A percentile compares a stretch with the other conserved stretches of the same genome.
Evolutionary conservation across 1,140 invertebrate genomes (phyloP).

Genomic region (Rhyacophila brunnea): DNA sequence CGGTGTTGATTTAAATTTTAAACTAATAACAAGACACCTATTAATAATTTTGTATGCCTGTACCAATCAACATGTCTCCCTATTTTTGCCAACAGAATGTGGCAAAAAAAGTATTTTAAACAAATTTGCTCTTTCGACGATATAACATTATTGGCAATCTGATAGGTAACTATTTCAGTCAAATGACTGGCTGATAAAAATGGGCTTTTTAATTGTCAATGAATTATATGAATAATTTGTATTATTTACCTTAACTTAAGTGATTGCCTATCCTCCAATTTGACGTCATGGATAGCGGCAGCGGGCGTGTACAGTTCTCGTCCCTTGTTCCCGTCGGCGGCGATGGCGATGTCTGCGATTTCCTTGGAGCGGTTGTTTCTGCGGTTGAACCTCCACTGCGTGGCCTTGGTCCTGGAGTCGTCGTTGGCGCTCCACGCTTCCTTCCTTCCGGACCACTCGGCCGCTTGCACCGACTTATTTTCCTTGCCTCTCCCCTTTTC

Average conservation of each 20-base stretch:
- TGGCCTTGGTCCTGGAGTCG: slow-evolving; percentile 61
- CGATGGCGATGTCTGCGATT: slow-evolving; percentile 19
- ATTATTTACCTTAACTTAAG: slow-evolving; percentile 45
- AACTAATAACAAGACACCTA: too few species aligned
- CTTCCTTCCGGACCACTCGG: slow-evolving; percentile 66
- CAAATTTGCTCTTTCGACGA: too few species aligned
- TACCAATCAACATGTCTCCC: too few species aligned
- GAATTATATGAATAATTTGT: not conserved
- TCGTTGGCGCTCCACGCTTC: slow-evolving; percentile 74
- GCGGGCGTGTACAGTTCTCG: slow-evolving; percentile 44
- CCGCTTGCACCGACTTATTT: slow-evolving; percentile 70
- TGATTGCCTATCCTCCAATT: slow-evolving; percentile 49
- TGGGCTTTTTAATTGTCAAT: not conserved
- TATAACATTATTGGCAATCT: too few species aligned
- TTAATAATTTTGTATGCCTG: too few species aligned
- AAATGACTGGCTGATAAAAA: too few species aligned
- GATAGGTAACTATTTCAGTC: too few species aligned
- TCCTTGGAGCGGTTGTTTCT: slow-evolving; percentile 57
- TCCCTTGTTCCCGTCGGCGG: slow-evolving; percentile 22
- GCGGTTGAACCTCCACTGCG: slow-evolving; percentile 73
- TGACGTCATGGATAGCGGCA: slow-evolving; percentile 50
- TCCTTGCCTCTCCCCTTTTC: slow-evolving; percentile 63
- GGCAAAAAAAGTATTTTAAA: too few species aligned
- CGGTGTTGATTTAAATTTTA: too few species aligned
- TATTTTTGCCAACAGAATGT: too few species aligned